phyloP scores from a whole-genome alignment of 2,113 vertebrate genomes.

The Porphyrio hochstetteri region DNA sequence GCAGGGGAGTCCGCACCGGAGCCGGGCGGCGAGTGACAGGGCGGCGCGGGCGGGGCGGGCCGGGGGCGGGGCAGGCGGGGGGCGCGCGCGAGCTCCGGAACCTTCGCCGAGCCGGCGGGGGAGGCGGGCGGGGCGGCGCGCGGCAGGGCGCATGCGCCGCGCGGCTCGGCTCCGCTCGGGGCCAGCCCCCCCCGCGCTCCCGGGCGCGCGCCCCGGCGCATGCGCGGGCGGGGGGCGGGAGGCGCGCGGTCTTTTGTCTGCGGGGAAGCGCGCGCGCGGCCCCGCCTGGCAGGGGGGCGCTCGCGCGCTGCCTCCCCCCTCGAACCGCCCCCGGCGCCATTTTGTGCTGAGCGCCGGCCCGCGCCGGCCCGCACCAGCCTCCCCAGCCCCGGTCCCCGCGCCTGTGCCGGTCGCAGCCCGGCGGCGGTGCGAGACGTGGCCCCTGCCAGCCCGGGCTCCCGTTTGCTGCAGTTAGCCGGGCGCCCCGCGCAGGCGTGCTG shows the following conservation, averaged over 20 bases:
- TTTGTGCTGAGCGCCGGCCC: background rate
- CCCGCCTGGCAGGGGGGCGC: background rate
- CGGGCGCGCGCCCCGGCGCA: background rate
- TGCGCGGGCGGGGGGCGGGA: background rate
- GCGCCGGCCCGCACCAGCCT: too few relatives aligned
- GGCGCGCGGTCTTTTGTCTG: background rate
- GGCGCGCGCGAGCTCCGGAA: constrained; percentile 27
- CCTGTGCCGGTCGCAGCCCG: too few relatives aligned
- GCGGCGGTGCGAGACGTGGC: rapidly evolving
- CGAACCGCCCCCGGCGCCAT: background rate
- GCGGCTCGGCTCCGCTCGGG: background rate
- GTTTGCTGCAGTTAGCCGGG: background rate
- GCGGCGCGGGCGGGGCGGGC: background rate
- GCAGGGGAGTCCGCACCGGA: background rate
- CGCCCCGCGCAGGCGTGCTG: rapidly evolving
- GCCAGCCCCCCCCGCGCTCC: background rate
- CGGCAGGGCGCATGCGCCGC: background rate
- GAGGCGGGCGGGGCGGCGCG: background rate
- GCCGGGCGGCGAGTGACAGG: constrained; percentile 11
- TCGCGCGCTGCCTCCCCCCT: background rate
- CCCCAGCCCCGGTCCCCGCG: too few relatives aligned
- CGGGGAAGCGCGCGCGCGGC: background rate
- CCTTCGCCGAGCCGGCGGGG: background rate
- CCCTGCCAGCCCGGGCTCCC: background rate
- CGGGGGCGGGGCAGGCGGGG: background rate